Evolutionary conservation across 2,888 invertebrate genomes (phyloP).

Genomic region (Eretmocerus hayati): DNA sequence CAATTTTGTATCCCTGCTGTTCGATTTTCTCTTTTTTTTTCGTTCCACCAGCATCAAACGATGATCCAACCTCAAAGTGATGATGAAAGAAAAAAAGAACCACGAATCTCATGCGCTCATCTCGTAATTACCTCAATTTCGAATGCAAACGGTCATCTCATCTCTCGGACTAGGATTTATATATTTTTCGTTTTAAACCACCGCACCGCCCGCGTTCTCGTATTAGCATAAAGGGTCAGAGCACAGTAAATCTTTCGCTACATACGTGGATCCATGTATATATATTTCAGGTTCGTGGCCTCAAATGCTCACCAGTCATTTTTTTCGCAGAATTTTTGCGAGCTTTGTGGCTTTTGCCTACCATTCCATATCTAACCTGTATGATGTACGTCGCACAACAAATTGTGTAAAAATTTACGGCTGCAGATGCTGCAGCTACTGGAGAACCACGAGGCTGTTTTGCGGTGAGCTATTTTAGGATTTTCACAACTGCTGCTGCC

Average conservation of each 20-base stretch:
- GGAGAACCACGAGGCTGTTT: too few species aligned
- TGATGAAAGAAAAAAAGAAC: too few species aligned
- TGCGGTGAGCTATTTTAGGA: background rate
- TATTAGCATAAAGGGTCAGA: conserved; percentile 21
- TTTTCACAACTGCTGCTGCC: background rate
- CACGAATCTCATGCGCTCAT: conserved; percentile 9
- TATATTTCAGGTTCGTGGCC: conserved; percentile 5
- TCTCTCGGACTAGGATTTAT: conserved; percentile 11
- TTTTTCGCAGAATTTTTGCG: conserved; percentile 5
- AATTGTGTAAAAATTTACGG: too few species aligned
- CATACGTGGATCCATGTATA: too few species aligned
- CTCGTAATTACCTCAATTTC: conserved; percentile 23
- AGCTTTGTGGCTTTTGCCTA: too few species aligned
- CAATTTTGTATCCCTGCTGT: too few species aligned
- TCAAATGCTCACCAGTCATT: background rate
- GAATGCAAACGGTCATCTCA: conserved; percentile 21
- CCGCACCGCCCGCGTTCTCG: background rate
- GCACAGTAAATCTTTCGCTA: conserved; percentile 14
- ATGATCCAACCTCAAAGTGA: too few species aligned
- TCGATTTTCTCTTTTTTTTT: too few species aligned
- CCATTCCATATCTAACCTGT: too few species aligned
- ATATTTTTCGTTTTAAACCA: conserved; percentile 1
- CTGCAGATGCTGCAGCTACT: too few species aligned
- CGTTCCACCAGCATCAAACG: too few species aligned
- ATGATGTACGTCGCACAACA: too few species aligned